Conservation (phyloP, 2,113 vertebrate genomes). For the Urocolius indicus region DNA sequence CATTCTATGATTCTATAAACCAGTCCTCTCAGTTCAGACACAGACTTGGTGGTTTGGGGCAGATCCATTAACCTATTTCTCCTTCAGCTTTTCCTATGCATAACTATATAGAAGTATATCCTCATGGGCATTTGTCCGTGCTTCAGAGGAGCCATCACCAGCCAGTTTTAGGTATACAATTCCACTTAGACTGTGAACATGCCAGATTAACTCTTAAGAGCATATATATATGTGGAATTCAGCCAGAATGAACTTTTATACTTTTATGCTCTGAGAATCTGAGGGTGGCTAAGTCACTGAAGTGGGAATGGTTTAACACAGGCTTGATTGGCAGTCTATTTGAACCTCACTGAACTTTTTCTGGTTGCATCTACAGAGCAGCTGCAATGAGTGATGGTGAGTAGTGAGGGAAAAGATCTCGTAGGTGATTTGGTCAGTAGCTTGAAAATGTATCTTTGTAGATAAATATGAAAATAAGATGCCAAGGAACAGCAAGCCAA, state of each 20-base stretch:
- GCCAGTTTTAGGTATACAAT: background rate
- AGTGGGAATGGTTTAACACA: background rate
- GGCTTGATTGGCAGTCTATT: background rate
- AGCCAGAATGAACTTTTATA: background rate
- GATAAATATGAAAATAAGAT: background rate
- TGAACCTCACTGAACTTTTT: background rate
- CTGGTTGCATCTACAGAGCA: background rate
- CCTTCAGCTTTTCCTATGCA: background rate
- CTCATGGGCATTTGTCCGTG: accelerated
- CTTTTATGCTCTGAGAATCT: background rate
- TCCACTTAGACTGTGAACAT: background rate
- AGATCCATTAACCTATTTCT: background rate
- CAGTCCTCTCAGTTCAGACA: background rate
- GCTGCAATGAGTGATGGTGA: background rate
- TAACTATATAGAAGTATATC: background rate
- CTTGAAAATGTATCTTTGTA: background rate
- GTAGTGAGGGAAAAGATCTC: background rate
- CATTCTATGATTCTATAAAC: background rate
- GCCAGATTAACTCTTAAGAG: background rate
- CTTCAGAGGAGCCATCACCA: background rate
- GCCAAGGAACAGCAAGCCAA: background rate
- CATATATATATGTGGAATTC: background rate
- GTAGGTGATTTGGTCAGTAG: background rate
- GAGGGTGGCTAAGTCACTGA: background rate
- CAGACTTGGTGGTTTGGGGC: background rate